phyloP scores from a whole-genome alignment of 1,140 invertebrate species.

The Grapholita molesta region DNA sequence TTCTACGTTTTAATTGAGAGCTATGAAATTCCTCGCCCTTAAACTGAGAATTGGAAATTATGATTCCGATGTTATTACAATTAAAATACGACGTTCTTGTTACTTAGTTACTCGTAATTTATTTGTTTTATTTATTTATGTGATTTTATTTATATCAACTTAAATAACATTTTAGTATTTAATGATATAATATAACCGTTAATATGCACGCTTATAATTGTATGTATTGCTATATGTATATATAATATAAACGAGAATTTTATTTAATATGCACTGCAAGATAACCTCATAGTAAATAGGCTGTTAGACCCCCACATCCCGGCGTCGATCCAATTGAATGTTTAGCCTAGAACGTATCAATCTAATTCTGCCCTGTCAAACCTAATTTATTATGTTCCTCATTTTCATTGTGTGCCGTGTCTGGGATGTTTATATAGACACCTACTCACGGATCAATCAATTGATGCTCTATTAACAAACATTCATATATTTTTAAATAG shows the following conservation, averaged over 20 bases:
- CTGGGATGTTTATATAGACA: neutral
- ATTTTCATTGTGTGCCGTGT: neutral
- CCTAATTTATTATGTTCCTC: constrained; percentile 56
- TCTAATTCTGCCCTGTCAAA: constrained; percentile 69
- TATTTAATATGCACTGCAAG: neutral
- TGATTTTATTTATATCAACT: neutral
- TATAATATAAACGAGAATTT: neutral
- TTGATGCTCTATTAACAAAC: neutral
- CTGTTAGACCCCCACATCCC: constrained; percentile 70
- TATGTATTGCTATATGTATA: too few species aligned
- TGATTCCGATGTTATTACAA: constrained; percentile 6
- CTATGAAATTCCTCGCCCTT: constrained; percentile 63
- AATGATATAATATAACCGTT: neutral
- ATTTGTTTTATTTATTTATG: too few species aligned
- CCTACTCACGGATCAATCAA: neutral
- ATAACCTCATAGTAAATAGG: constrained; percentile 35
- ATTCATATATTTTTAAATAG: too few species aligned
- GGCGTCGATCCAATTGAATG: constrained; percentile 63
- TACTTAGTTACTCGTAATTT: too few species aligned
- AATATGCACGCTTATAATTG: neutral
- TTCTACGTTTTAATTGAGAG: constrained; percentile 73
- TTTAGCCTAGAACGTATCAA: constrained; percentile 66
- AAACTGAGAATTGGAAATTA: constrained; percentile 33
- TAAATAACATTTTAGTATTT: neutral
- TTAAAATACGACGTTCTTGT: neutral